A percentile compares a stretch with the other conserved stretches of the same genome.
These are phyloP conservation scores for Invenusta paracnida DNA, from an alignment of 2,888 invertebrate species.

Conservation along the genomic window DNA sequence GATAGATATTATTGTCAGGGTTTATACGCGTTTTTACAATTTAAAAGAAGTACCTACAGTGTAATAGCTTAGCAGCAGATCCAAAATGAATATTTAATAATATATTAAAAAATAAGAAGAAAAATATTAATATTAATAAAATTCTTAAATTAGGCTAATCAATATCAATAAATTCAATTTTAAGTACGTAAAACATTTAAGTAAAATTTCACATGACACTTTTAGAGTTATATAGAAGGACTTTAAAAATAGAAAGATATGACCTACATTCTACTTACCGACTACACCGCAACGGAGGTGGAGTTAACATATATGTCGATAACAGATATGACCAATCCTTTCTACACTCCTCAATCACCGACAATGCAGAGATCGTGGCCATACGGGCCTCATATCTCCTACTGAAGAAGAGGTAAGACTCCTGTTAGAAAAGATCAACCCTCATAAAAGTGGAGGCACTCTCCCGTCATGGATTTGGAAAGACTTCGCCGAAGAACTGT, in stretches of 20 bases:
- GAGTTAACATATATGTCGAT: background rate
- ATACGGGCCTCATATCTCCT: background rate
- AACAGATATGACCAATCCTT: background rate
- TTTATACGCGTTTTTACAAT: too few species aligned
- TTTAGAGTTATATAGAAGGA: too few species aligned
- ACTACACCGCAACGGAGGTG: background rate
- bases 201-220: too few species aligned
- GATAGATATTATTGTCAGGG: too few species aligned
- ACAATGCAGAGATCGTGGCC: background rate
- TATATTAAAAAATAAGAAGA: too few species aligned
- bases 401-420: background rate
- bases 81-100: too few species aligned
- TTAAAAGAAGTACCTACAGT: too few species aligned
- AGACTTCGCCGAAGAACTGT: background rate
- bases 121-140: too few species aligned
- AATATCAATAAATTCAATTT: too few species aligned
- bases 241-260: background rate
- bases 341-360: background rate
- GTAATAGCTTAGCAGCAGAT: too few species aligned
- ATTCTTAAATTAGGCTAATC: too few species aligned
- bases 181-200: too few species aligned
- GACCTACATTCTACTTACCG: background rate
- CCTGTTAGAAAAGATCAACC: background rate
- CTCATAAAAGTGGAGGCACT: background rate
- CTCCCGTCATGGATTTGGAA: background rate